A percentile compares a stretch with the other conserved stretches of the same genome.
Conservation (phyloP, 2,797 vertebrate genomes). For the Malacoraja senta region DNA sequence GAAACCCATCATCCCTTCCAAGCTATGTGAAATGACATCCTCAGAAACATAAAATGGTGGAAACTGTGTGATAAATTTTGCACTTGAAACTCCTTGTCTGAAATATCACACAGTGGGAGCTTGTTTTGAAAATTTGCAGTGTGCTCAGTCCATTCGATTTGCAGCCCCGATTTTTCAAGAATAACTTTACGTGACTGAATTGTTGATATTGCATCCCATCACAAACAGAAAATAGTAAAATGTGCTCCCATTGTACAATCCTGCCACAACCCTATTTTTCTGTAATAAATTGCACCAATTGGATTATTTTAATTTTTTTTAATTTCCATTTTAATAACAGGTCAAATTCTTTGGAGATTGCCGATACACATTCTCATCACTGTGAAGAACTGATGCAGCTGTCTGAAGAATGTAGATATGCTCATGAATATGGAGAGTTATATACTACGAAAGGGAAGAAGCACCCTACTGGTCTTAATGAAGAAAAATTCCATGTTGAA, state of each 20-base stretch:
- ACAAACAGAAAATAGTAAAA: no score
- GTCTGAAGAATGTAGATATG: slow-evolving; percentile 66
- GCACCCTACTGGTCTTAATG: slow-evolving; percentile 43
- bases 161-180: neutral
- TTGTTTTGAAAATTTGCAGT: neutral
- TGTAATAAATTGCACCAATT: neutral
- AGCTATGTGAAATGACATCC: neutral
- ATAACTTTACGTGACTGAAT: neutral
- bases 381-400: slow-evolving; percentile 62
- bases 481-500: slow-evolving; percentile 41
- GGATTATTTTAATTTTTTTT: neutral
- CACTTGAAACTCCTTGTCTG: neutral
- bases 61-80: neutral
- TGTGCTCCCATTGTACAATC: neutral
- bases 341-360: slow-evolving; percentile 51
- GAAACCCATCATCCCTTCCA: neutral
- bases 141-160: neutral
- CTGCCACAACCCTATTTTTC: neutral
- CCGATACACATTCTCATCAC: slow-evolving; percentile 55
- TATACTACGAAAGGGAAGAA: slow-evolving; percentile 45
- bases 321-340: slow-evolving; percentile 50
- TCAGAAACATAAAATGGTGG: neutral
- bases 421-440: slow-evolving; percentile 65
- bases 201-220: neutral
- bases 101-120: neutral